Percentiles rank a stretch among this genome's conserved stretches.
phyloP scores from a whole-genome alignment of 1,140 invertebrate genomes.

The Augochlora pura region DNA sequence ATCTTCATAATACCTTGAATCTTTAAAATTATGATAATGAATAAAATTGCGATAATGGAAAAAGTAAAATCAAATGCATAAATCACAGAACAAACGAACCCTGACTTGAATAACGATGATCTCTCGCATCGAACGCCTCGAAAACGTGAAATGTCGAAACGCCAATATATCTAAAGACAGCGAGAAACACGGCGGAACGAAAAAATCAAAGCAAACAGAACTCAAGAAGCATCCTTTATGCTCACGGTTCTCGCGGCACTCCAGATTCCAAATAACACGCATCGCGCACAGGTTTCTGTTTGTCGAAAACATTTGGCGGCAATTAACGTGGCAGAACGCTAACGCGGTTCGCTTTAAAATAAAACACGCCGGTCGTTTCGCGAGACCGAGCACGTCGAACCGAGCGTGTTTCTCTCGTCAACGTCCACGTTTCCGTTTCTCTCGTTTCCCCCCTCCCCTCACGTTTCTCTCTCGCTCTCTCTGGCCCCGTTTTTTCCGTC shows the following conservation, averaged over 20 bases:
- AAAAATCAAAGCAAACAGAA: background rate
- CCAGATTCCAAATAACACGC: background rate
- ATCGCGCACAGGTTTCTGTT: background rate
- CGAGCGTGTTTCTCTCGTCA: background rate
- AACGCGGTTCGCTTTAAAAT: background rate
- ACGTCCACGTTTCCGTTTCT: background rate
- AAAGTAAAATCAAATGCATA: no score
- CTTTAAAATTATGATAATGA: no score
- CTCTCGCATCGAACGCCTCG: no score
- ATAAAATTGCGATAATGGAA: no score
- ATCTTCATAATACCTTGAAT: no score
- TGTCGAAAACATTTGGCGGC: background rate
- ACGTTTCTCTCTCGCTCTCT: background rate
- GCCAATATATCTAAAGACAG: no score
- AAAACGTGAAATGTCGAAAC: no score
- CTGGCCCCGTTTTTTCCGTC: background rate
- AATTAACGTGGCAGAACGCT: conserved; percentile 1
- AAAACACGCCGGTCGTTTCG: background rate
- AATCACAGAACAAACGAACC: no score
- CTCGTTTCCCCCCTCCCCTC: background rate
- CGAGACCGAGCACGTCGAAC: conserved; percentile 18
- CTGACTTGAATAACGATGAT: no score
- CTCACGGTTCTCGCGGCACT: background rate
- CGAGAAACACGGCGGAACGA: no score
- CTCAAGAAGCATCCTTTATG: background rate